Base-by-base conservation (phyloP, 2,797 vertebrate genomes). In the Manis javanica region DNA sequence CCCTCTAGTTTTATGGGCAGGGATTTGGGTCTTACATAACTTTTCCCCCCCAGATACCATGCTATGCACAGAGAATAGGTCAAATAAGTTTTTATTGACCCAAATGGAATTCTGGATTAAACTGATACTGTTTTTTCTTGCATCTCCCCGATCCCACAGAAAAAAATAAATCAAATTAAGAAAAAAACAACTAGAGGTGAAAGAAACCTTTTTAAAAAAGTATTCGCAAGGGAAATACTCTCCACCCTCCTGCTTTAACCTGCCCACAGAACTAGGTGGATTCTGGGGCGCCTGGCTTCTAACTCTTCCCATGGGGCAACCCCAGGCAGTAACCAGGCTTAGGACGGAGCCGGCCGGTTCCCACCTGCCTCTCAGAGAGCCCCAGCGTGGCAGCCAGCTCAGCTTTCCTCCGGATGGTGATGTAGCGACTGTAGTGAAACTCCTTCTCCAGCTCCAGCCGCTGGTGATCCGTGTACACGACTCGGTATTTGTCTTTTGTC, bases 331-430 rank as follows among this genome's bases (percentile, higher is more conserved):
- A 31, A 34, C 15, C n/a, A 46, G 37, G 66, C 51, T 10, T 13
- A 0, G 21, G 68, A 57, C 7, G 19, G 59, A 59, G 21, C 63
- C 37, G 19, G 88, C 34, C 3, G 37, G n/a, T 51, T 31, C 98
- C 71, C 95, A 99, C 99, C 99, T 99, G 99, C 90, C 99, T 98
- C 97, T 99, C 99, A 0, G 99, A 99, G 68, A 99, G 98, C 83
- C 98, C 99, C 98, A 99, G 97, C 1, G 96, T 99, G 91, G 98
- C 98, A 0, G 99, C 99, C 93, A 99, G 98, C 95, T 99, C 99
- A 0, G 99, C 98, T 95, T 99, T 99, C 97, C 99, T 98, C 91
- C 99, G 97, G 77, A 99, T 99, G 86, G 98, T 99, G 90, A 99
- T 99, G 51, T 98, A 99, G 37, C 98, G 98, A 55, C 98, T 99